Percentiles rank a stretch among this genome's conserved stretches.
phyloP scores from a whole-genome alignment of 2,797 vertebrate genomes.

The Enteromius viviparus region DNA sequence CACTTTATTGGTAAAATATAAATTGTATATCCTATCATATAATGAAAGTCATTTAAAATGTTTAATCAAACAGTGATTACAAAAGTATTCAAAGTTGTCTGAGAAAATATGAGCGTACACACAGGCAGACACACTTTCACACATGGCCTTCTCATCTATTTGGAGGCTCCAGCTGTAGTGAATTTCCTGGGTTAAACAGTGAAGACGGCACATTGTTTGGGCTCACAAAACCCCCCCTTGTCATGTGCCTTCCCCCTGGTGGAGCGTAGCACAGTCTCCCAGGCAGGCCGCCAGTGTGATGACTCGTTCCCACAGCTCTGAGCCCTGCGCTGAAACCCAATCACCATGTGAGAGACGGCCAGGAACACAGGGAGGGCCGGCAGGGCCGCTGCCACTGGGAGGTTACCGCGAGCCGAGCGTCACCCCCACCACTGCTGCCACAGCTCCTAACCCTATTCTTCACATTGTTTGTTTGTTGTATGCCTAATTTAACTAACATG shows the following conservation, averaged over 20 bases:
- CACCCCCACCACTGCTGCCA: conserved; percentile 22
- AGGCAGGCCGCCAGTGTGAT: conserved; percentile 63
- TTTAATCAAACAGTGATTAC: neutral
- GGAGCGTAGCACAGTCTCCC: conserved; percentile 63
- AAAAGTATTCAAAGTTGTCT: neutral
- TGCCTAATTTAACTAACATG: conserved; percentile 60
- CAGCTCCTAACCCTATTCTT: conserved; percentile 57
- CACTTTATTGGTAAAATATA: neutral
- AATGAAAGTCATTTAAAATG: neutral
- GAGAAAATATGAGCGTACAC: neutral
- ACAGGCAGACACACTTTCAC: conserved; percentile 46
- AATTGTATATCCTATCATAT: too few species aligned
- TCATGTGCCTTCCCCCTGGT: conserved; percentile 64
- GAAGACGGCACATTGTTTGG: conserved; percentile 66
- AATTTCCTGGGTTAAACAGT: conserved; percentile 63
- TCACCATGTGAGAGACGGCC: conserved; percentile 73
- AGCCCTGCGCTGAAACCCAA: conserved; percentile 74
- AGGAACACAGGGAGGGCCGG: conserved; percentile 64
- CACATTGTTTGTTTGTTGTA: conserved; percentile 64
- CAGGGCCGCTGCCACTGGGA: conserved; percentile 56
- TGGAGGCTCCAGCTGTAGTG: conserved; percentile 59
- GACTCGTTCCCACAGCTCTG: conserved; percentile 74
- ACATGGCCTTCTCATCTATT: conserved; percentile 46
- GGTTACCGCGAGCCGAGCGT: conserved; percentile 45
- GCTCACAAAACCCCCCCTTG: conserved; percentile 51